These are phyloP conservation scores for Anisognathus igniventris DNA, from an alignment of 2,797 vertebrate genomes.

Conservation along the genomic window DNA sequence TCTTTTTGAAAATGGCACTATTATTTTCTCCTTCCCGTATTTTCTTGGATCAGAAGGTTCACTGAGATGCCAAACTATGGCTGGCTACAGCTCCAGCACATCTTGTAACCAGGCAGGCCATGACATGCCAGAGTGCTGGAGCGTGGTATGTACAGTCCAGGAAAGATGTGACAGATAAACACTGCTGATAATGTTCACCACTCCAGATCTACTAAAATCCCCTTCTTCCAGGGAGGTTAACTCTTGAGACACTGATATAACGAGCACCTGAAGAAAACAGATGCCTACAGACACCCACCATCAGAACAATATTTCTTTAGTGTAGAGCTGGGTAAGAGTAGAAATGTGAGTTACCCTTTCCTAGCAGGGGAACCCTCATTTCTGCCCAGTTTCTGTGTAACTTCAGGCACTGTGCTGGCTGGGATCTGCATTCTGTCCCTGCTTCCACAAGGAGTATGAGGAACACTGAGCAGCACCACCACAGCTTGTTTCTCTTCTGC, in stretches of 20 bases:
- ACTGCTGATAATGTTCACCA: slow-evolving; percentile 14
- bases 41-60: slow-evolving; percentile 52
- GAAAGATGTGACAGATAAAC: slow-evolving; percentile 58
- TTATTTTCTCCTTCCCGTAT: slow-evolving; percentile 35
- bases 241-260: background rate
- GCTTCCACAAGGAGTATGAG: background rate
- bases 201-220: slow-evolving; percentile 29
- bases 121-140: slow-evolving; percentile 50
- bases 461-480: background rate
- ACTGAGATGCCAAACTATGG: slow-evolving; percentile 40
- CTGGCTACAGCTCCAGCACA: slow-evolving; percentile 41
- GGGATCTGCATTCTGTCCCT: background rate
- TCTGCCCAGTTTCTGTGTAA: background rate
- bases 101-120: slow-evolving; percentile 52
- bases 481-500: background rate
- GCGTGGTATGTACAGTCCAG: slow-evolving; percentile 15
- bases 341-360: background rate
- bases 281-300: background rate
- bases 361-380: background rate
- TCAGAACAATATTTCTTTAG: background rate
- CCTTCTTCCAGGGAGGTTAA: slow-evolving; percentile 41
- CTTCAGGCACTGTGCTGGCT: background rate
- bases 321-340: background rate
- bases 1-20: background rate
- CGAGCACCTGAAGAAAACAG: background rate